Evolutionary conservation across 2,797 vertebrate genomes (phyloP).

Genomic region (Enteromius mattozi): DNA sequence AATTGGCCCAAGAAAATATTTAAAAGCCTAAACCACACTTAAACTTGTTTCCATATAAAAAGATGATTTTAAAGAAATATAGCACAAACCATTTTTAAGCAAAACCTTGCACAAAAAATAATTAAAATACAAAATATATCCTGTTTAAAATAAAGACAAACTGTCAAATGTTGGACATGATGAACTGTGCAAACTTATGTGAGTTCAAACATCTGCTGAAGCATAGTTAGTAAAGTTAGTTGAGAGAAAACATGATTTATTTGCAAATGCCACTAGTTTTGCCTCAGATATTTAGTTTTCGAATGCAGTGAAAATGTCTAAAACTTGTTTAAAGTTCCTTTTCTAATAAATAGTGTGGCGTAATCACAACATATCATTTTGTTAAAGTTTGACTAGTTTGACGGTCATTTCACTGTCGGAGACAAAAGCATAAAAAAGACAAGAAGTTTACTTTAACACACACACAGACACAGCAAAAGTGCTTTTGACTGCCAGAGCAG

Average conservation of each 20-base stretch:
- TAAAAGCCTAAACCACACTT: not conserved
- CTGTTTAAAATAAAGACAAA: not conserved
- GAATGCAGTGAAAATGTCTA: not conserved
- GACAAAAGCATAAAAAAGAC: constrained; percentile 31
- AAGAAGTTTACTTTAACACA: constrained; percentile 32
- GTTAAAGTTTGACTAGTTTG: not conserved
- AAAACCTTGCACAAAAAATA: not conserved
- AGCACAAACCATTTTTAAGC: too few species aligned
- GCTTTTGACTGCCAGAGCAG: constrained; percentile 47
- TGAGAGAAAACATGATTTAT: not conserved
- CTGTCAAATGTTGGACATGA: not conserved
- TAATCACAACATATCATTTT: not conserved
- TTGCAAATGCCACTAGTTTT: not conserved
- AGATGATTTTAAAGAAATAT: not conserved
- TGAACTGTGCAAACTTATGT: not conserved
- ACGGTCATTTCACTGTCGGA: not conserved
- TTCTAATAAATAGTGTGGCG: not conserved
- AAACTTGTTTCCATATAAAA: not conserved
- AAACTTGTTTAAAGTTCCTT: not conserved
- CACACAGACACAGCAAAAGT: constrained; percentile 30
- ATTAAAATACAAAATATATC: not conserved
- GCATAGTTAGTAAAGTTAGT: not conserved
- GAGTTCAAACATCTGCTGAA: not conserved
- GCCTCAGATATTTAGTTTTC: not conserved
- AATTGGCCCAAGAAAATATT: not conserved